These are phyloP conservation scores for Clupea harengus DNA, from an alignment of 2,113 vertebrate species.

Conservation along the genomic window DNA sequence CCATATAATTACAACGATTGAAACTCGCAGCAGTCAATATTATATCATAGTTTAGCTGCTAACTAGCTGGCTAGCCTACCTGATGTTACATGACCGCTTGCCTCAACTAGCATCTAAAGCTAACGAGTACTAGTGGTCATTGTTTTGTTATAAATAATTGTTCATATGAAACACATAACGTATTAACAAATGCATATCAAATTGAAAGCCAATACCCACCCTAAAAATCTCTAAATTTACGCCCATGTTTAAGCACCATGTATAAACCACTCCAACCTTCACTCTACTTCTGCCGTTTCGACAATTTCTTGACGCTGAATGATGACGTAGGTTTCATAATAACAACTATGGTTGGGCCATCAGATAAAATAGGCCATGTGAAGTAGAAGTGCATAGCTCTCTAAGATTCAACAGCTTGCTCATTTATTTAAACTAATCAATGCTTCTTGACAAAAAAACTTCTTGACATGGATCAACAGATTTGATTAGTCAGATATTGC, in stretches of 20 bases:
- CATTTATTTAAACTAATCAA: too few species aligned
- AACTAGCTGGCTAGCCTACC: neutral
- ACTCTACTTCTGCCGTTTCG: slow-evolving; percentile 57
- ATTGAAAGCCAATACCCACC: slow-evolving; percentile 61
- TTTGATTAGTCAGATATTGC: too few species aligned
- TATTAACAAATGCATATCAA: neutral
- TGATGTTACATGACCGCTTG: neutral
- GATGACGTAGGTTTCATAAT: slow-evolving; percentile 16
- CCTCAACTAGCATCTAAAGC: neutral
- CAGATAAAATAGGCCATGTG: too few species aligned
- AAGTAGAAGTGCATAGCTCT: too few species aligned
- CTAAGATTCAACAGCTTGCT: too few species aligned
- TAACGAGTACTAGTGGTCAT: neutral
- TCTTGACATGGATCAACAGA: too few species aligned
- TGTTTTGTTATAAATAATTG: neutral
- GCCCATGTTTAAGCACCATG: slow-evolving; percentile 67
- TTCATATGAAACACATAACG: neutral
- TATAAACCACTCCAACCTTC: slow-evolving; percentile 41
- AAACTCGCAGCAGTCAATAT: neutral
- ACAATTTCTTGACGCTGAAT: neutral
- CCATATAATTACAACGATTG: too few species aligned
- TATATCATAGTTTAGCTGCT: neutral
- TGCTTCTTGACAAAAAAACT: too few species aligned
- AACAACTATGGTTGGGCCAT: too few species aligned
- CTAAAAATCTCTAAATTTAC: slow-evolving; percentile 84